phyloP scores from a whole-genome alignment of 2,888 invertebrate species.

The Acholoe squamosa region DNA sequence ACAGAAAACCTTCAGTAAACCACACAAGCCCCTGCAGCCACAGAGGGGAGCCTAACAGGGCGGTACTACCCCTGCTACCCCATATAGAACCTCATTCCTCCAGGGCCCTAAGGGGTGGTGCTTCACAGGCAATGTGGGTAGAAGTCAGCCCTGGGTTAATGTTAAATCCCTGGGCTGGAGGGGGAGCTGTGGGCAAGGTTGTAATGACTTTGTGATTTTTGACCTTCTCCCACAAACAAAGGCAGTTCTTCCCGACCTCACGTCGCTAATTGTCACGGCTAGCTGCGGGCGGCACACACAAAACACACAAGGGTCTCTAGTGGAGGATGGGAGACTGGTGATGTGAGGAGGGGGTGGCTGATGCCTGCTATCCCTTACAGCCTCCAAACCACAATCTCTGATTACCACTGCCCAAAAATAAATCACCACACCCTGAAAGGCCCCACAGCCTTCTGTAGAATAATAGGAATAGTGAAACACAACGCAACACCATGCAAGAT shows the following conservation, averaged over 20 bases:
- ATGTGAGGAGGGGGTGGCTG: not conserved
- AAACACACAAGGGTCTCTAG: not conserved
- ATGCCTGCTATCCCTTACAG: not conserved
- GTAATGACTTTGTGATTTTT: slow-evolving; percentile 50
- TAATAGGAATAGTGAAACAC: not conserved
- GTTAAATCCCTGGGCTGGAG: not conserved
- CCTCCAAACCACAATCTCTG: not conserved
- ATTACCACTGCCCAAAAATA: slow-evolving; percentile 3
- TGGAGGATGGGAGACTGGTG: not conserved
- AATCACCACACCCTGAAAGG: not conserved
- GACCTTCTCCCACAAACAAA: slow-evolving; percentile 31
- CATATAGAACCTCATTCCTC: too few species aligned
- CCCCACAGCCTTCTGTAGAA: not conserved
- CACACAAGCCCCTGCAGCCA: not conserved
- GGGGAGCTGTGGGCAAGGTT: not conserved
- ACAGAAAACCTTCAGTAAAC: not conserved
- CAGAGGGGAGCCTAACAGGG: not conserved
- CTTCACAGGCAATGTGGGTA: not conserved
- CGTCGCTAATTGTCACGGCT: slow-evolving; percentile 46
- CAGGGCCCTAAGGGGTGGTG: too few species aligned
- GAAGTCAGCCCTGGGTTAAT: not conserved
- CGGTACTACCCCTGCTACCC: not conserved
- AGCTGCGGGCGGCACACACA: slow-evolving; percentile 34
- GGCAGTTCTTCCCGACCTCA: slow-evolving; percentile 34
- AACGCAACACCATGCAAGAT: not conserved